A percentile compares a stretch with the other conserved stretches of the same genome.
These are phyloP conservation scores for Empidonax alnorum DNA, from an alignment of 2,113 vertebrate genomes.

Conservation along the genomic window DNA sequence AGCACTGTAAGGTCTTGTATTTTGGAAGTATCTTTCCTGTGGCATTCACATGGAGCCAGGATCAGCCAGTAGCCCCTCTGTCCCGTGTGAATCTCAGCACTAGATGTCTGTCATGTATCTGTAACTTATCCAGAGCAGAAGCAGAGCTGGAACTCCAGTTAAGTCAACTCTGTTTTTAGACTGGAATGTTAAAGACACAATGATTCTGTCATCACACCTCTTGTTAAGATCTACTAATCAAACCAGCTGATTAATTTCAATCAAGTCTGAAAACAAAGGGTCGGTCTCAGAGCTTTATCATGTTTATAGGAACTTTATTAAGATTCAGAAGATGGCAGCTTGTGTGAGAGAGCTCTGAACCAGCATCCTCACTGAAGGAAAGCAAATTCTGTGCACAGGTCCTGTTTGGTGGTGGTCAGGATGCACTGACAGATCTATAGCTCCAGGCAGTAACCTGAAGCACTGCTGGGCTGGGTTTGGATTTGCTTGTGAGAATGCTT, in stretches of 20 bases:
- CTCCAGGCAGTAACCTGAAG: neutral
- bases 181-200: neutral
- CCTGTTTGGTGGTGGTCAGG: neutral
- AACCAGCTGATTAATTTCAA: slow-evolving; percentile 7
- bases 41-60: neutral
- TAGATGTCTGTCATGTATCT: neutral
- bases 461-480: neutral
- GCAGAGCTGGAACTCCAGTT: neutral
- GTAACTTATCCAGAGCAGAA: neutral
- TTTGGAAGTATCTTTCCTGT: neutral
- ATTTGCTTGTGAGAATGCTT: neutral
- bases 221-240: neutral
- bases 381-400: neutral
- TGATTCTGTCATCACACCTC: neutral
- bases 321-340: neutral
- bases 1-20: neutral
- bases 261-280: neutral
- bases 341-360: neutral
- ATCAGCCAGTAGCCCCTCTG: neutral
- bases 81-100: neutral
- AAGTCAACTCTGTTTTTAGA: neutral
- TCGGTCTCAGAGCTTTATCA: neutral
- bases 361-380: neutral
- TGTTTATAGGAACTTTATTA: neutral
- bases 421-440: neutral